Conservation (phyloP, 2,888 invertebrate species). For the Microplitis deprimator region DNA sequence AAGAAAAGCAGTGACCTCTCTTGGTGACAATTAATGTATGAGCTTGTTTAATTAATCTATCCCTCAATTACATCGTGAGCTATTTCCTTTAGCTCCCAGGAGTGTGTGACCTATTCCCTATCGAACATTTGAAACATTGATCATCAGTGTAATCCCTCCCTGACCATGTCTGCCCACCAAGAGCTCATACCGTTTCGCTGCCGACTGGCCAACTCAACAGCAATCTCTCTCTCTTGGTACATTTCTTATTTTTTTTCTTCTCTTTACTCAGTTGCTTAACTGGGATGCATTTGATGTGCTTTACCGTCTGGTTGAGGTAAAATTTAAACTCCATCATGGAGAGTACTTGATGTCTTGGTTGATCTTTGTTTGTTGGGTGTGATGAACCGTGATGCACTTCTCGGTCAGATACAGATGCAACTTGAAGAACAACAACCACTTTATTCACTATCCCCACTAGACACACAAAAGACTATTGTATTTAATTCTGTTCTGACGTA, state of each 20-base stretch:
- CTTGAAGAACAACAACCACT: slow-evolving; percentile 10
- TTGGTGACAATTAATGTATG: slow-evolving; percentile 34
- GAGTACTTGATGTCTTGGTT: slow-evolving; percentile 12
- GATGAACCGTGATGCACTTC: slow-evolving; percentile 20
- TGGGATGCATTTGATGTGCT: slow-evolving; percentile 1
- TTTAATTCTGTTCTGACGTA: neutral
- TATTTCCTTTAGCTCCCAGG: slow-evolving; percentile 16
- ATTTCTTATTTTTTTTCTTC: too few relatives aligned
- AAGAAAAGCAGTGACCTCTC: too few relatives aligned
- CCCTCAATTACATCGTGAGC: slow-evolving; percentile 38
- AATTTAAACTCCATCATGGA: neutral
- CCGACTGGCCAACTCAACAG: neutral
- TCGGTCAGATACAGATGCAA: slow-evolving; percentile 12
- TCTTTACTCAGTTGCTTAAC: too few relatives aligned
- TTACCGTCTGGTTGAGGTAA: neutral
- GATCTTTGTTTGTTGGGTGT: slow-evolving; percentile 12
- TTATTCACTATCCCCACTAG: neutral
- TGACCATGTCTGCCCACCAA: slow-evolving; percentile 16
- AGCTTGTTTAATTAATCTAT: slow-evolving; percentile 50
- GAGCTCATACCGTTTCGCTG: neutral
- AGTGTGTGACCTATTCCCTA: slow-evolving; percentile 30
- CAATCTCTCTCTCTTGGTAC: neutral
- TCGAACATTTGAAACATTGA: slow-evolving; percentile 45
- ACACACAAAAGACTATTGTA: neutral
- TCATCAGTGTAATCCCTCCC: slow-evolving; percentile 48